These are phyloP conservation scores for Neosalanx taihuensis DNA, from an alignment of 2,797 vertebrate species.

Conservation along the genomic window DNA sequence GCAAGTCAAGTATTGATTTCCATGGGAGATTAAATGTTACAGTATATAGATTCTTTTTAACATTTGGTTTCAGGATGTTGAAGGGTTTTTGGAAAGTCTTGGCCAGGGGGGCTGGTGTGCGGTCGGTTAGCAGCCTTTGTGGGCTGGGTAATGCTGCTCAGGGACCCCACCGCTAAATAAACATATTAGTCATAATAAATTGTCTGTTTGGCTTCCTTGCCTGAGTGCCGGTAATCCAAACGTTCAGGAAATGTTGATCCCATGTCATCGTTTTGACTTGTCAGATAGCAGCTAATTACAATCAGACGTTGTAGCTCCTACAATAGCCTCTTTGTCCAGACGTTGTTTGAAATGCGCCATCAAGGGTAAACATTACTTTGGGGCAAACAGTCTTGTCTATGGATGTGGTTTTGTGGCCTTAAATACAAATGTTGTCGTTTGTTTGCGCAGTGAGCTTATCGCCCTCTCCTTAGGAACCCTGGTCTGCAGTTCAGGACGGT, in stretches of 20 bases:
- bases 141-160: not conserved
- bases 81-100: not conserved
- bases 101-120: not conserved
- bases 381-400: constrained; percentile 24
- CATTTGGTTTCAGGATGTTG: not conserved
- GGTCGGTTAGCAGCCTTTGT: constrained; percentile 4
- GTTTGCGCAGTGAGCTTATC: constrained; percentile 5
- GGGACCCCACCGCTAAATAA: constrained; percentile 23
- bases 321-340: not conserved
- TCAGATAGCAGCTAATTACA: constrained; percentile 39
- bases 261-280: constrained; percentile 36
- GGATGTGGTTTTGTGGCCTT: constrained; percentile 15
- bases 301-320: constrained; percentile 38
- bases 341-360: constrained; percentile 30
- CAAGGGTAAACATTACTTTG: constrained; percentile 18
- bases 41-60: not conserved
- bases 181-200: constrained; percentile 44
- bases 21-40: not conserved
- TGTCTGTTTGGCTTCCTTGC: constrained; percentile 16
- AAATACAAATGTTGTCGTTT: not conserved
- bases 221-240: constrained; percentile 31
- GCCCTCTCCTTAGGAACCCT: constrained; percentile 15
- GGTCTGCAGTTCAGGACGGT: not conserved
- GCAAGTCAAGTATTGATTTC: not conserved
- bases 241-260: constrained; percentile 24